These are phyloP conservation scores for Coccyzus lansbergi DNA, from an alignment of 2,797 vertebrate species.

Conservation along the genomic window DNA sequence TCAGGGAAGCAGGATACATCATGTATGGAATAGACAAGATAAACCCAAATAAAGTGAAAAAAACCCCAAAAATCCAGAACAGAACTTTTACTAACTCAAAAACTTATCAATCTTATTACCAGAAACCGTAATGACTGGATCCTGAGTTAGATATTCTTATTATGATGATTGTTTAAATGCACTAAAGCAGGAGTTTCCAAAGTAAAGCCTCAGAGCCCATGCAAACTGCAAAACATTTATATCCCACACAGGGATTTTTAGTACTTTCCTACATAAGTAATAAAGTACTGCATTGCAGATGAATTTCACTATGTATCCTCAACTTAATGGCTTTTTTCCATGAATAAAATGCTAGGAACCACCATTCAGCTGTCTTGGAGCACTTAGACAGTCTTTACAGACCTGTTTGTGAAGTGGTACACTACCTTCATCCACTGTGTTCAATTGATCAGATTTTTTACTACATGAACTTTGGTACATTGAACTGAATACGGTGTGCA, in stretches of 20 bases:
- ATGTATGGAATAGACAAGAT: not conserved
- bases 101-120: not conserved
- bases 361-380: not conserved
- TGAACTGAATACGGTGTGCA: not conserved
- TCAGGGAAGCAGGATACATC: not conserved
- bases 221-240: not conserved
- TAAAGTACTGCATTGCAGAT: slow-evolving; percentile 39
- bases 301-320: slow-evolving; percentile 18
- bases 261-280: not conserved
- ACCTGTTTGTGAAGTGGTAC: not conserved
- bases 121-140: not conserved
- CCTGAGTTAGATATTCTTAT: not conserved
- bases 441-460: not conserved
- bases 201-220: not conserved
- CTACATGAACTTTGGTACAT: not conserved
- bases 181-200: not conserved
- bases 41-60: not conserved
- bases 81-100: not conserved
- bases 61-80: not conserved
- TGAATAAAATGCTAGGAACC: not conserved
- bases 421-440: not conserved
- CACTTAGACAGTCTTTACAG: not conserved
- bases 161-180: not conserved
- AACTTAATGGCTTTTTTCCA: not conserved
- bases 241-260: not conserved